These are phyloP conservation scores for Garra rufa DNA, from an alignment of 2,113 vertebrate genomes.

Conservation along the genomic window DNA sequence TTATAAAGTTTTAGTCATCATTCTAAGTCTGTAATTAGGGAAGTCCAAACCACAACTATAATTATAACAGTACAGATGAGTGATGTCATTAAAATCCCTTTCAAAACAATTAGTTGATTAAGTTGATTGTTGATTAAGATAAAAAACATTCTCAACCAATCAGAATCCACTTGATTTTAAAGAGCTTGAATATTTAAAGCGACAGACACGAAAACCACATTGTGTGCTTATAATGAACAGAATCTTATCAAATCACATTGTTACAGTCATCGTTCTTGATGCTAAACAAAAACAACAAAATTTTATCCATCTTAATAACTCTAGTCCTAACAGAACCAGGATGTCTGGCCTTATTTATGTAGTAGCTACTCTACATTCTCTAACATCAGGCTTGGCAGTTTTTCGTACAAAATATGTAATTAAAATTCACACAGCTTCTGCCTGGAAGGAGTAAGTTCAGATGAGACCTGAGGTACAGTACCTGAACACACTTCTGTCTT, in stretches of 20 bases:
- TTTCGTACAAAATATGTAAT: not conserved
- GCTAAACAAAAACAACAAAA: too few relatives aligned
- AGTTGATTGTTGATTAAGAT: not conserved
- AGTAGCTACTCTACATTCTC: not conserved
- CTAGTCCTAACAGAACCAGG: not conserved
- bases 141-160: not conserved
- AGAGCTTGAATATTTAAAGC: not conserved
- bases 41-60: too few relatives aligned
- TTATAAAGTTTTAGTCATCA: too few relatives aligned
- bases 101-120: too few relatives aligned
- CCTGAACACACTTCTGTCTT: not conserved
- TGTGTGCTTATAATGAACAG: not conserved
- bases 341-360: not conserved
- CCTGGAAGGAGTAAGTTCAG: too few relatives aligned
- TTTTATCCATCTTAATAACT: too few relatives aligned
- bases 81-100: too few relatives aligned
- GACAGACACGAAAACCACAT: not conserved
- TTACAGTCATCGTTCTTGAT: too few relatives aligned
- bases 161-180: not conserved
- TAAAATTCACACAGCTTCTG: not conserved
- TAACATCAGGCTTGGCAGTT: not conserved
- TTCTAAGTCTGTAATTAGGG: not conserved
- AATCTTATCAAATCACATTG: too few relatives aligned
- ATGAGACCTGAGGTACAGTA: not conserved
- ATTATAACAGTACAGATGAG: too few relatives aligned